These are phyloP conservation scores for Folsomia manolachei DNA, from an alignment of 2,888 invertebrate species.

Conservation along the genomic window DNA sequence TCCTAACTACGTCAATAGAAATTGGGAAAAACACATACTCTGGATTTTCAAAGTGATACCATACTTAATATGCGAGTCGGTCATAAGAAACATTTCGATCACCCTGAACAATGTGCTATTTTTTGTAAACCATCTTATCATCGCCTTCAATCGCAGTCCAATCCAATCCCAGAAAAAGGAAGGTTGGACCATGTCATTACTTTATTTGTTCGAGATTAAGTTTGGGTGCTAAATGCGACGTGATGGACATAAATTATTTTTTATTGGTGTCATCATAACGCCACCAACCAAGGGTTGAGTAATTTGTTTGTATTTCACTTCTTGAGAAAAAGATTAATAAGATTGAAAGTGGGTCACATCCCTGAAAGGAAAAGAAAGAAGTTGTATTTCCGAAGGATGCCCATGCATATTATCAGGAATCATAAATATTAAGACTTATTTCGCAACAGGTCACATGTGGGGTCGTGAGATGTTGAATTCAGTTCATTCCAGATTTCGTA, in stretches of 20 bases:
- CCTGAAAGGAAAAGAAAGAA: not conserved
- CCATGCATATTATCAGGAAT: no score
- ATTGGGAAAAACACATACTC: no score
- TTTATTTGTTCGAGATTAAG: no score
- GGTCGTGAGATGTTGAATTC: not conserved
- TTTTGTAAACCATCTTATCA: no score
- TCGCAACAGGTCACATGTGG: not conserved
- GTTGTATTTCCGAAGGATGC: not conserved
- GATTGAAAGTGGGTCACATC: constrained; percentile 5
- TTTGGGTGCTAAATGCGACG: not conserved
- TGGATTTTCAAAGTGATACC: no score
- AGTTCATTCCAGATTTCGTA: not conserved
- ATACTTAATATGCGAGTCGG: no score
- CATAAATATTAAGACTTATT: no score
- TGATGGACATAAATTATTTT: no score
- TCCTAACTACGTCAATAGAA: not conserved
- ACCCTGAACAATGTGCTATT: no score
- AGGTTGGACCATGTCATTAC: not conserved
- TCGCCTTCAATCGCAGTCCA: not conserved
- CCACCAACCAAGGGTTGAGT: no score
- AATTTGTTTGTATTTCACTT: not conserved
- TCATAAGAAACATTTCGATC: no score
- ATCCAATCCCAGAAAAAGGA: not conserved
- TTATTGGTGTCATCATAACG: no score
- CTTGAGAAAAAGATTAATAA: not conserved